Evolutionary conservation across 2,113 vertebrate genomes (phyloP).

Genomic region (Petaurus breviceps): DNA sequence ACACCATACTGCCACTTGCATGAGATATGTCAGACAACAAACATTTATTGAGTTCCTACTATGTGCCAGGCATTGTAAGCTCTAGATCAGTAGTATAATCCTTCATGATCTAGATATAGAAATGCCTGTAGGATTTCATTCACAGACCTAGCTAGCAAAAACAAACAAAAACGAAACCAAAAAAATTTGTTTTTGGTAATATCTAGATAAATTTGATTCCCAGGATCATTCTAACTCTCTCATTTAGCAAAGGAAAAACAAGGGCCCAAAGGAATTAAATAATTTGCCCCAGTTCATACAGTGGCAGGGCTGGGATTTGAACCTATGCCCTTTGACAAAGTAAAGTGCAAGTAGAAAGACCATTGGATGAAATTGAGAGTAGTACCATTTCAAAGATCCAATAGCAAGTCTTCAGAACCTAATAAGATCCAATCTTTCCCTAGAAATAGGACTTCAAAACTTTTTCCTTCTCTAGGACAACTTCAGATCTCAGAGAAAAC

Average conservation of each 20-base stretch:
- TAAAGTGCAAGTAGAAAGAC: not conserved
- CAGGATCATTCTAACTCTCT: not conserved
- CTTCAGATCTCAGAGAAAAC: not conserved
- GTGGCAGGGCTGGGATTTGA: not conserved
- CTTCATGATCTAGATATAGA: not conserved
- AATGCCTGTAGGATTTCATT: not conserved
- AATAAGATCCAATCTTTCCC: not conserved
- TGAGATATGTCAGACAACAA: not conserved
- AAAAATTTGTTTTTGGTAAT: not conserved
- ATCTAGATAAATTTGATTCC: not conserved
- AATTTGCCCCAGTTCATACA: no score
- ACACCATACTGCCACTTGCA: not conserved
- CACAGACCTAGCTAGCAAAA: no score
- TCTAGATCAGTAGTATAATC: not conserved
- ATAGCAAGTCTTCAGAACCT: not conserved
- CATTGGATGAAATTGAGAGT: not conserved
- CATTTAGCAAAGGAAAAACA: not conserved
- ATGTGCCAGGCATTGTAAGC: not conserved
- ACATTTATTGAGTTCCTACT: not conserved
- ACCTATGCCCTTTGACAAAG: not conserved
- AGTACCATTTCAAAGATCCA: not conserved
- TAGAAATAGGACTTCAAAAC: not conserved
- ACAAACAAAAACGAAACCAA: not conserved
- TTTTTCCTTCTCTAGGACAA: not conserved
- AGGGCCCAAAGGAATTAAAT: no score